Evolutionary conservation across 2,113 vertebrate genomes (phyloP).

Genomic region (Solea senegalensis): DNA sequence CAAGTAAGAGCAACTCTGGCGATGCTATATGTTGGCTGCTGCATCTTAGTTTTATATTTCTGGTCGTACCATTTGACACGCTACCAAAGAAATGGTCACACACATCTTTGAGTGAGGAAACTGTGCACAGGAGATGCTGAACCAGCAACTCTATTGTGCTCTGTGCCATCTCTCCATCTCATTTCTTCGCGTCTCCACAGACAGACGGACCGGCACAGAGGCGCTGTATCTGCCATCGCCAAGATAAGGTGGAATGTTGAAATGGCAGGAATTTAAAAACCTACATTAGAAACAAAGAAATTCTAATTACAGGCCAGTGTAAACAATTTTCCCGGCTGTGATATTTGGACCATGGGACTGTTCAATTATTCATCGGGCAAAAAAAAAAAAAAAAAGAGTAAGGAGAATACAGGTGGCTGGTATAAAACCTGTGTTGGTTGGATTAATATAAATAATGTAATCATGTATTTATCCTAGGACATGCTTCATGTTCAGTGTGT

Average conservation of each 20-base stretch:
- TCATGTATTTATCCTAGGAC: constrained; percentile 70
- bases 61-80: too few species aligned
- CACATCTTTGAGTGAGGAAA: constrained; percentile 1
- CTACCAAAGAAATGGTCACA: not conserved
- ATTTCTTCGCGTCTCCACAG: constrained; percentile 37
- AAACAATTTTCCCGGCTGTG: constrained; percentile 81
- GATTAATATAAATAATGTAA: constrained; percentile 78
- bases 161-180: constrained; percentile 56
- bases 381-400: constrained; percentile 27
- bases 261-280: constrained; percentile 75
- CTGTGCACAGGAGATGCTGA: constrained; percentile 49
- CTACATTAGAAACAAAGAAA: constrained; percentile 82
- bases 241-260: constrained; percentile 62
- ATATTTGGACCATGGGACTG: constrained; percentile 81
- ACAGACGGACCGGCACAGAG: constrained; percentile 34
- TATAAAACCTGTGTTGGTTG: constrained; percentile 65
- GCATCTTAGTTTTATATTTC: too few species aligned
- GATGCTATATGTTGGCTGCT: too few species aligned
- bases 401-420: constrained; percentile 30
- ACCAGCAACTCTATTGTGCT: constrained; percentile 49
- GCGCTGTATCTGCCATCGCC: constrained; percentile 51
- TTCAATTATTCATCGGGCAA: constrained; percentile 81
- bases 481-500: constrained; percentile 69
- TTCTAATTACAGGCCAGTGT: constrained; percentile 79
- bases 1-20: too few species aligned